These are phyloP conservation scores for Venustaconcha ellipsiformis DNA, from an alignment of 1,140 invertebrate genomes.

Conservation along the genomic window DNA sequence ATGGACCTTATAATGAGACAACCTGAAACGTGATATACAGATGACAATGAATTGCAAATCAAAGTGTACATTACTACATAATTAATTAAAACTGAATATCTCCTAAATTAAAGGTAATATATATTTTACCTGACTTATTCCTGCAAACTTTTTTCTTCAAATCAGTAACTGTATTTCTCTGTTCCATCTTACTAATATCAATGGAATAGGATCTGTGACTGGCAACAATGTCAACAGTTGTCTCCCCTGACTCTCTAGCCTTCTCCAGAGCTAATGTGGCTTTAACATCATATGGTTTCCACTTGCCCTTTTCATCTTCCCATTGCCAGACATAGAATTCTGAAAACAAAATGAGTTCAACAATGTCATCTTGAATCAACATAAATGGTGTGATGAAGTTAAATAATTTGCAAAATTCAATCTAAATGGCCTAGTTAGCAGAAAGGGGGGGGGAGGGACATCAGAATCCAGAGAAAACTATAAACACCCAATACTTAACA, in stretches of 20 bases:
- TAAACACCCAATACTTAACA: too few relatives aligned
- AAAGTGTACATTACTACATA: background rate
- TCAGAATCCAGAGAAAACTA: too few relatives aligned
- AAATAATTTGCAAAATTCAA: too few relatives aligned
- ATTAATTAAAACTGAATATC: background rate
- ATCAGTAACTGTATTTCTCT: constrained; percentile 50
- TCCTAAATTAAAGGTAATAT: background rate
- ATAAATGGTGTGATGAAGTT: background rate
- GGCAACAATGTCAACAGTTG: constrained; percentile 33
- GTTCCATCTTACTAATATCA: constrained; percentile 51
- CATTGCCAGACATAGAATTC: constrained; percentile 61
- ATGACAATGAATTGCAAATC: background rate
- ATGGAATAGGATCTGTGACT: constrained; percentile 41
- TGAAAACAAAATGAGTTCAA: constrained; percentile 34
- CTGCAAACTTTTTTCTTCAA: constrained; percentile 46
- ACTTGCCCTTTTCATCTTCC: constrained; percentile 58
- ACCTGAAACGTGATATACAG: background rate
- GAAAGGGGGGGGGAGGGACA: too few relatives aligned
- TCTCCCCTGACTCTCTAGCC: constrained; percentile 23
- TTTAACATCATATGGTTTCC: constrained; percentile 46
- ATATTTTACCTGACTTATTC: constrained; percentile 46
- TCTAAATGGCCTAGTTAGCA: too few relatives aligned
- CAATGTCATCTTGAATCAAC: background rate
- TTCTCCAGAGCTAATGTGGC: constrained; percentile 44
- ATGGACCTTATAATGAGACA: background rate